A percentile compares a stretch with the other conserved stretches of the same genome.
Conservation (phyloP, 2,888 invertebrate species). For the Epirrita christyi region DNA sequence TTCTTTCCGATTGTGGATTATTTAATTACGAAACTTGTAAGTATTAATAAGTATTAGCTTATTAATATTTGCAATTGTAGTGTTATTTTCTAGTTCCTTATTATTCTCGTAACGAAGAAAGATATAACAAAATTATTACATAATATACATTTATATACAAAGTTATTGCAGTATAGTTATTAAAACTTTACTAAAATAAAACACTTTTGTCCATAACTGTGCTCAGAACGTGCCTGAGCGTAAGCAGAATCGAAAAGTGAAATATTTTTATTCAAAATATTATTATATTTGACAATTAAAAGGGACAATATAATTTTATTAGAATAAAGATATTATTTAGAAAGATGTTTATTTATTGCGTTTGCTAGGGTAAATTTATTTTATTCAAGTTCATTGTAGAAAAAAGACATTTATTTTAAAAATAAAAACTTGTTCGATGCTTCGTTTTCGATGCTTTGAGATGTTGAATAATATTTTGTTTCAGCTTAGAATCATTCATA, state of each 20-base stretch:
- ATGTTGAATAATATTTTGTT: too few relatives aligned
- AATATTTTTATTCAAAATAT: conserved; percentile 73
- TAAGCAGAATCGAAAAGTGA: conserved; percentile 64
- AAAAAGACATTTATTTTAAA: too few relatives aligned
- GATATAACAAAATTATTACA: too few relatives aligned
- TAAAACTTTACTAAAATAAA: neutral
- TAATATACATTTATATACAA: too few relatives aligned
- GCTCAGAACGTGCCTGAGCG: conserved; percentile 70
- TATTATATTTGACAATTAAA: conserved; percentile 77
- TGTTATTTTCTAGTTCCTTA: neutral
- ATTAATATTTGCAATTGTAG: too few relatives aligned
- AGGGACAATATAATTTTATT: conserved; percentile 75
- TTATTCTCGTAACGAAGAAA: too few relatives aligned
- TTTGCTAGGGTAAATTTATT: conserved; percentile 35
- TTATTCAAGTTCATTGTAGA: conserved; percentile 9
- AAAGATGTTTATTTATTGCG: conserved; percentile 61
- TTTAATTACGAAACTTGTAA: too few relatives aligned
- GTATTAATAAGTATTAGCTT: too few relatives aligned
- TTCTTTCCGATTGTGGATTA: neutral
- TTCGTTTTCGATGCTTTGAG: too few relatives aligned
- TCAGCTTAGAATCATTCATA: too few relatives aligned
- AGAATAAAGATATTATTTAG: conserved; percentile 79
- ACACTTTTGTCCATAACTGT: conserved; percentile 55
- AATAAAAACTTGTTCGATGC: too few relatives aligned
- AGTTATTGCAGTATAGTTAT: too few relatives aligned